Percentiles rank a stretch among this genome's conserved stretches.
These are phyloP conservation scores for Scopus umbretta DNA, from an alignment of 2,113 vertebrate genomes.

Conservation along the genomic window DNA sequence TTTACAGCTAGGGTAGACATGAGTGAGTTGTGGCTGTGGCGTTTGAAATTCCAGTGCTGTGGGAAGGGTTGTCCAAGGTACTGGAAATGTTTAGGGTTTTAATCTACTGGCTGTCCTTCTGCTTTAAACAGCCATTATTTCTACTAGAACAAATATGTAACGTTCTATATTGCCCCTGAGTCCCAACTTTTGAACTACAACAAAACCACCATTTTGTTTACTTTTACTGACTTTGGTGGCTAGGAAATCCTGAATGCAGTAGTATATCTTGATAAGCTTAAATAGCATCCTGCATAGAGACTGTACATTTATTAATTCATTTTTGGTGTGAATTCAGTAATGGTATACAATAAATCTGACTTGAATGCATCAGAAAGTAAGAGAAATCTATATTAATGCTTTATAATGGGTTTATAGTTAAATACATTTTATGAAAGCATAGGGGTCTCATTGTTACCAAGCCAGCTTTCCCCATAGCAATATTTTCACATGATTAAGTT, in stretches of 20 bases:
- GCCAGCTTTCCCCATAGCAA: slow-evolving; percentile 57
- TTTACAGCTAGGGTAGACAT: background rate
- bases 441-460: slow-evolving; percentile 62
- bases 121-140: background rate
- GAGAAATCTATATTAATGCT: slow-evolving; percentile 64
- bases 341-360: slow-evolving; percentile 54
- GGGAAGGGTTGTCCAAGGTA: background rate
- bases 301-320: background rate
- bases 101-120: background rate
- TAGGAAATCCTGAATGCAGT: background rate
- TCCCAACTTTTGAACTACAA: background rate
- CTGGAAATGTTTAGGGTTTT: background rate
- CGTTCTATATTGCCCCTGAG: background rate
- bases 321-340: slow-evolving; percentile 33
- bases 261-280: slow-evolving; percentile 16
- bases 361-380: slow-evolving; percentile 52
- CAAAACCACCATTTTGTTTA: background rate
- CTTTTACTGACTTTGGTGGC: slow-evolving; percentile 4
- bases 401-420: slow-evolving; percentile 68
- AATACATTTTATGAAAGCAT: slow-evolving; percentile 68
- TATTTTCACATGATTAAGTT: slow-evolving; percentile 68
- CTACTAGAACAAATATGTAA: background rate
- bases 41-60: background rate
- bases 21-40: background rate
- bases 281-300: background rate